These are phyloP conservation scores for Congeria kusceri DNA, from an alignment of 2,888 invertebrate genomes.

Conservation along the genomic window DNA sequence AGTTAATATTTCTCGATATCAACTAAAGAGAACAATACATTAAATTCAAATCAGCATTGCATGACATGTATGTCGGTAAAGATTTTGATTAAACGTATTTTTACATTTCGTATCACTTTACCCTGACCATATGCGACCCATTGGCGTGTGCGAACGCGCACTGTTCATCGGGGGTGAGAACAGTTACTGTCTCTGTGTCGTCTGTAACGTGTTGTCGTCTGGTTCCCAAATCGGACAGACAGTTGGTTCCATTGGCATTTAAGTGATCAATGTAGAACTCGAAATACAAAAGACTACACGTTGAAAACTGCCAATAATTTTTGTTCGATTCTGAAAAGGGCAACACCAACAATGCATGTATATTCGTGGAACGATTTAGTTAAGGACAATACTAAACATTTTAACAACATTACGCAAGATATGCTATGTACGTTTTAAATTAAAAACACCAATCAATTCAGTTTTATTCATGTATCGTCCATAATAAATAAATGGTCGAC, in stretches of 20 bases:
- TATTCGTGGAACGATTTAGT: neutral
- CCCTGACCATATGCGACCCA: slow-evolving; percentile 32
- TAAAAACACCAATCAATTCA: too few species aligned
- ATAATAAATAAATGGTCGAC: neutral
- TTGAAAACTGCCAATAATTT: slow-evolving; percentile 36
- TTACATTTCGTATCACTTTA: neutral
- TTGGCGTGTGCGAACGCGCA: slow-evolving; percentile 27
- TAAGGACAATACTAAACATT: neutral
- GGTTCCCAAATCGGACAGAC: slow-evolving; percentile 12
- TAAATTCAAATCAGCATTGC: neutral
- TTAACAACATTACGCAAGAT: too few species aligned
- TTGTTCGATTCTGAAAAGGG: slow-evolving; percentile 20
- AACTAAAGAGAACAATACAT: neutral
- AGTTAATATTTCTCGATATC: too few species aligned
- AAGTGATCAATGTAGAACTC: slow-evolving; percentile 44
- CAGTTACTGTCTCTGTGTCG: neutral
- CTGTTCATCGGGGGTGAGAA: slow-evolving; percentile 42
- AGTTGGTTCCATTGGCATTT: slow-evolving; percentile 32
- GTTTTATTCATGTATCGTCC: too few species aligned
- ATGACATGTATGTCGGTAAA: neutral
- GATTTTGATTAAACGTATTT: neutral
- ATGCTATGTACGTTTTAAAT: too few species aligned
- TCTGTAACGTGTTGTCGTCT: neutral
- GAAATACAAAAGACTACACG: slow-evolving; percentile 39
- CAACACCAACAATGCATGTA: neutral